These are phyloP conservation scores for Python bivittatus DNA, from an alignment of 2,113 vertebrate genomes.

Conservation along the genomic window DNA sequence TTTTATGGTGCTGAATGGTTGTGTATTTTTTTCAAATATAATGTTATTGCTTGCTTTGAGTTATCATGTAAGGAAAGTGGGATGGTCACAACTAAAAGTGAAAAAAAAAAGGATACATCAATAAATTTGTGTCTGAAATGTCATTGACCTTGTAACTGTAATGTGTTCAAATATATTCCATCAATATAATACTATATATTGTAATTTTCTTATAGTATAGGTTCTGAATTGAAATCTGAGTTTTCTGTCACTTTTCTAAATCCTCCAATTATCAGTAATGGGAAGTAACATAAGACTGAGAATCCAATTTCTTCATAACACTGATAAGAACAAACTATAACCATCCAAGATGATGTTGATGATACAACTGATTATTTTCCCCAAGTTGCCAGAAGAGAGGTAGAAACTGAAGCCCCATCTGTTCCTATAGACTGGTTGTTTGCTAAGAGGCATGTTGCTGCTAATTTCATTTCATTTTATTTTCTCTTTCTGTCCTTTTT, in stretches of 20 bases:
- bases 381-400: slow-evolving; percentile 32
- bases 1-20: no score
- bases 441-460: slow-evolving; percentile 44
- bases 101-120: background rate
- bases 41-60: background rate
- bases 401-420: slow-evolving; percentile 51
- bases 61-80: background rate
- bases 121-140: background rate
- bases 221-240: no score
- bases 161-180: background rate
- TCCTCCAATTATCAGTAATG: background rate
- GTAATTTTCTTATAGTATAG: background rate
- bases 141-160: background rate
- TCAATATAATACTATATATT: background rate
- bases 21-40: no score
- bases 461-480: slow-evolving; percentile 62
- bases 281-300: background rate
- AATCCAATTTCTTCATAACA: background rate
- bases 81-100: background rate
- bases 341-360: background rate
- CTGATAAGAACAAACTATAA: background rate
- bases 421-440: slow-evolving; percentile 54
- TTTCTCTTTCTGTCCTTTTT: background rate
- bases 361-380: slow-evolving; percentile 40
- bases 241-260: background rate